Base-by-base conservation (phyloP, 2,888 invertebrate genomes). In the Anarsia innoxiella region DNA sequence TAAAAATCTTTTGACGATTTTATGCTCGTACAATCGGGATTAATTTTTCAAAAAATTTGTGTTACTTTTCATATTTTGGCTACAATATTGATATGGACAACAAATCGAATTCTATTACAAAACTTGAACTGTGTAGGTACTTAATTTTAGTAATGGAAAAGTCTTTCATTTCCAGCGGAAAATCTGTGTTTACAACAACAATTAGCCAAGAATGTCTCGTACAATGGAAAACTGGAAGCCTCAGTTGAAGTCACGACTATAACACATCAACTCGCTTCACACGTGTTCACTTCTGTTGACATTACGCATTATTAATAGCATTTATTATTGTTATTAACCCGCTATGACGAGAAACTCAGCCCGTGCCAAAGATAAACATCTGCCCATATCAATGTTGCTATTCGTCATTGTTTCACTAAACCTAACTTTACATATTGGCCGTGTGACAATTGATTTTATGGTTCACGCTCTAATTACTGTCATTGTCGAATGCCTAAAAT, bases 281-380 rank as follows among this genome's bases (percentile, higher is more conserved):
- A 37, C 37, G 37, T 37, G 32, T 32, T 16, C 14, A 9, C 16
- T 23, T 25, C 12, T 38, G 38, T 38, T 38, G 38, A 38, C 34
- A 29, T 27, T 38, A 26, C 6, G 14, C 5, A 12, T 38, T 38
- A 38, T 38, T 38, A 29, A 33, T 38, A 34, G 25, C 32, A 3
- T 15, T 29, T 38, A 34, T 38, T 38, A 38, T 33, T 38, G 29
- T 38, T 38, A 28, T 30, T 33, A 30, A 14, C 28, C 13, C 11
- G 25, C 11, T 37, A 10, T 30, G 32, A 34, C 37, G 32, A 12
- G 13, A 27, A 9, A 16, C 33, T 23, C 19, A 33, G 14, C 15
- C 23, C 29, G 3, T 25, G 38, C 38, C 38, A 38, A 30, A 29
- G 15, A 13, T 3, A 6, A 34, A n/a, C 34, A 38, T 38, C 38